phyloP scores from a whole-genome alignment of 2,113 vertebrate species.

The Mustela lutreola region DNA sequence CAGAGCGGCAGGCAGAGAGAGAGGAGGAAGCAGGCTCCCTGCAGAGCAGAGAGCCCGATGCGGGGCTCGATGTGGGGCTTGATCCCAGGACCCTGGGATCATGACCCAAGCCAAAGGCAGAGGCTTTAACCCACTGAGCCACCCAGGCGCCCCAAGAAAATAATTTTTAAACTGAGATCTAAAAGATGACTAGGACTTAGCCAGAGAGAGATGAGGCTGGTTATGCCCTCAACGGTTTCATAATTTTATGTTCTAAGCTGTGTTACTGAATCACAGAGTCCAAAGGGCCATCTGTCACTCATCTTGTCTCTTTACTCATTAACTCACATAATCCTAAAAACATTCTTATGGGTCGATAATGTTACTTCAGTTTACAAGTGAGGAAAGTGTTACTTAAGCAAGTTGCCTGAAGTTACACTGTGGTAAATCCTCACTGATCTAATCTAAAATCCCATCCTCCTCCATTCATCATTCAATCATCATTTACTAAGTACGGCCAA shows the following conservation, averaged over 20 bases:
- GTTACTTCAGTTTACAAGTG: neutral
- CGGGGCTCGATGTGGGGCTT: too few species aligned
- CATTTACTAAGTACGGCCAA: neutral
- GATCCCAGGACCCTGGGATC: too few species aligned
- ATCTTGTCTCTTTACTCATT: neutral
- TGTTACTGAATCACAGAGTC: neutral
- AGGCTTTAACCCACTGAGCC: too few species aligned
- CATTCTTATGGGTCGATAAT: neutral
- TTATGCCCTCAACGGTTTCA: neutral
- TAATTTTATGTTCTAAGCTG: neutral
- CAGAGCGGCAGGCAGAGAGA: too few species aligned
- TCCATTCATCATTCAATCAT: neutral
- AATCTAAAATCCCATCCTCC: neutral
- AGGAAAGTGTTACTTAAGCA: neutral
- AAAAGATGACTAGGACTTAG: neutral
- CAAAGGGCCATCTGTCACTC: neutral
- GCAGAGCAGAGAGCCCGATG: too few species aligned
- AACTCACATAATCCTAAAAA: neutral
- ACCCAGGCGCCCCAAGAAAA: neutral
- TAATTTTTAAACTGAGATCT: conserved; percentile 34
- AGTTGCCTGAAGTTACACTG: neutral
- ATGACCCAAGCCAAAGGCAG: too few species aligned
- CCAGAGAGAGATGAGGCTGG: neutral
- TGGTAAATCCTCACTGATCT: neutral
- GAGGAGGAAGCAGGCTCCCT: too few species aligned